A percentile compares a stretch with the other conserved stretches of the same genome.
Conservation (phyloP, 2,888 invertebrate species). For the Cotesia congregata region DNA sequence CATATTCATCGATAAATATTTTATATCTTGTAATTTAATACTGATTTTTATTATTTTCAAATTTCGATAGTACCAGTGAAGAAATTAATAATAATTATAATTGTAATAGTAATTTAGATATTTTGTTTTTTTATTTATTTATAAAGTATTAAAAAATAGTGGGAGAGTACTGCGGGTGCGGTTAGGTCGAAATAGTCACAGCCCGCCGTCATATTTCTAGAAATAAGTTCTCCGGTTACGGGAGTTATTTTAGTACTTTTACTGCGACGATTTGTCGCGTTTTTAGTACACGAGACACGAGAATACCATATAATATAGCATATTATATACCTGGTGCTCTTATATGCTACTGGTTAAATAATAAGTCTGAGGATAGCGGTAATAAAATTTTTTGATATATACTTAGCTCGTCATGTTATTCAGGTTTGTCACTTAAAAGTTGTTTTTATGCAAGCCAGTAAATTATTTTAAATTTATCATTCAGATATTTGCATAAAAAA, state of each 20-base stretch:
- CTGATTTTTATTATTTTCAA: no score
- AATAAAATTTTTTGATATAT: background rate
- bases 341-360: background rate
- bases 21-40: background rate
- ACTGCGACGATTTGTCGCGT: constrained; percentile 34
- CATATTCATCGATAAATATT: background rate
- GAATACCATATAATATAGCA: background rate
- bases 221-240: constrained; percentile 67
- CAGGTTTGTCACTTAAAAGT: background rate
- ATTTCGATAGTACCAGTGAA: no score
- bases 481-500: no score
- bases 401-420: background rate
- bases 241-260: constrained; percentile 58
- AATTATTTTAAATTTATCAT: background rate
- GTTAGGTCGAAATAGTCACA: constrained; percentile 59
- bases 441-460: background rate
- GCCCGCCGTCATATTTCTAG: constrained; percentile 61
- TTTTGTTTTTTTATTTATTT: no score
- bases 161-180: constrained; percentile 32
- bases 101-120: background rate
- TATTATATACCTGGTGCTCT: background rate
- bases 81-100: background rate
- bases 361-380: background rate
- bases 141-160: constrained; percentile 6
- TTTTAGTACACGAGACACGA: constrained; percentile 8